Percentiles rank a stretch among this genome's conserved stretches.
Evolutionary conservation across 2,113 vertebrate genomes (phyloP).

Genomic region (Orycteropus afer): DNA sequence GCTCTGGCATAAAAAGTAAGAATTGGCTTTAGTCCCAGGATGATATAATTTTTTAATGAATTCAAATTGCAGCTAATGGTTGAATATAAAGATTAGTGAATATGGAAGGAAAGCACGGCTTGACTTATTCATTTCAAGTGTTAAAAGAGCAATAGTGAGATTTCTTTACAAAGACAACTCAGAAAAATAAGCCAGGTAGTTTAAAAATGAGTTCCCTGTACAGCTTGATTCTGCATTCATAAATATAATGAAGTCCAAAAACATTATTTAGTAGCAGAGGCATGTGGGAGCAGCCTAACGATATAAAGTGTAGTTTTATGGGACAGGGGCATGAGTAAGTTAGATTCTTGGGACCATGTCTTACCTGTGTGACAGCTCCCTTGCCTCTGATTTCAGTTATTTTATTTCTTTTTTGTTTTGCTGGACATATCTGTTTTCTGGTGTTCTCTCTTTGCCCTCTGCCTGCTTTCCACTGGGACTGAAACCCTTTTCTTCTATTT

Average conservation of each 20-base stretch:
- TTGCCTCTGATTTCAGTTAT: background rate
- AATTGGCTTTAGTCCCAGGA: slow-evolving; percentile 25
- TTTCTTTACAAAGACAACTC: slow-evolving; percentile 42
- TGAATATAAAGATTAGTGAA: slow-evolving; percentile 50
- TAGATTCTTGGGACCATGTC: background rate
- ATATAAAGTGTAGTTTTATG: background rate
- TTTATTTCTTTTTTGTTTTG: background rate
- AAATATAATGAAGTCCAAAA: slow-evolving; percentile 51
- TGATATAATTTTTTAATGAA: slow-evolving; percentile 73
- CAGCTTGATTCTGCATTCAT: slow-evolving; percentile 61
- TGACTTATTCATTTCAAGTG: slow-evolving; percentile 67
- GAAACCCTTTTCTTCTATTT: background rate
- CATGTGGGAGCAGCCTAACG: background rate
- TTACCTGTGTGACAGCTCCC: background rate
- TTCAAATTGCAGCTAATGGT: slow-evolving; percentile 63
- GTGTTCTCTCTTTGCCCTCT: background rate
- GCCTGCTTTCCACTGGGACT: background rate
- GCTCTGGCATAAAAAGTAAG: slow-evolving; percentile 60
- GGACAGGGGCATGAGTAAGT: background rate
- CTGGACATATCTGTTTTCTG: background rate
- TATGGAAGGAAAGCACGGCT: slow-evolving; percentile 22
- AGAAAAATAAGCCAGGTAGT: slow-evolving; percentile 37
- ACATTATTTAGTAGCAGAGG: background rate
- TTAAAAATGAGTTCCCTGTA: slow-evolving; percentile 63
- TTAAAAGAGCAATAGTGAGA: slow-evolving; percentile 38